Percentiles rank a stretch among this genome's conserved stretches.
Evolutionary conservation across 2,888 invertebrate species (phyloP).

Genomic region (Agapostemon virescens): DNA sequence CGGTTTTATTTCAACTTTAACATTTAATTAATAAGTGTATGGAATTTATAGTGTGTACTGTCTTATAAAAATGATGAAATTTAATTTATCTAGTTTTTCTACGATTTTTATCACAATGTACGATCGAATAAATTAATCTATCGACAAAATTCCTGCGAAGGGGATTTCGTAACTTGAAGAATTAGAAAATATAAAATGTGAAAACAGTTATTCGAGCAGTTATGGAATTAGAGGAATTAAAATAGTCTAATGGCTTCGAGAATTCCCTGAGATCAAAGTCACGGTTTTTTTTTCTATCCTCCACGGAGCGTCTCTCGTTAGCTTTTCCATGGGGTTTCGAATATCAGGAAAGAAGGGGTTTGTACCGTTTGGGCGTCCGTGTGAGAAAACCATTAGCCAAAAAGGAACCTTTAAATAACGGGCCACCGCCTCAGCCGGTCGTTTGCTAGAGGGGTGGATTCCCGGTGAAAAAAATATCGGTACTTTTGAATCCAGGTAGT

Average conservation of each 20-base stretch:
- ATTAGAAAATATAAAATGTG: too few relatives aligned
- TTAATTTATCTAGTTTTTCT: too few relatives aligned
- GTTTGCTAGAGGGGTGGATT: constrained; percentile 67
- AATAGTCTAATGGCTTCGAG: constrained; percentile 3
- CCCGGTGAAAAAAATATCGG: constrained; percentile 61
- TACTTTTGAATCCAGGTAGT: constrained; percentile 75
- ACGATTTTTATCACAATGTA: too few relatives aligned
- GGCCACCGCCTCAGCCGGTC: constrained; percentile 64
- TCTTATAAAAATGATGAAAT: too few relatives aligned
- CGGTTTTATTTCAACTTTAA: too few relatives aligned
- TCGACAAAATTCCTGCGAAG: too few relatives aligned
- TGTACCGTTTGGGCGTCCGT: constrained; percentile 67
- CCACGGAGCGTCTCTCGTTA: constrained; percentile 33
- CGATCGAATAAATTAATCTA: too few relatives aligned
- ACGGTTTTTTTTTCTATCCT: constrained; percentile 22
- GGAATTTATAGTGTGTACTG: too few relatives aligned
- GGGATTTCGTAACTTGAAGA: too few relatives aligned
- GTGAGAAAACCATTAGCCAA: constrained; percentile 77
- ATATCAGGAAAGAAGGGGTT: constrained; percentile 70
- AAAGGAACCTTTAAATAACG: constrained; percentile 76
- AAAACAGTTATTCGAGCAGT: too few relatives aligned
- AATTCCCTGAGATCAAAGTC: constrained; percentile 12
- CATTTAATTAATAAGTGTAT: too few relatives aligned
- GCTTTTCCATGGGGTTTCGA: constrained; percentile 54
- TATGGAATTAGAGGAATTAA: neutral